Base-by-base conservation (phyloP, 2,888 invertebrate species). In the Nysson spinosus region DNA sequence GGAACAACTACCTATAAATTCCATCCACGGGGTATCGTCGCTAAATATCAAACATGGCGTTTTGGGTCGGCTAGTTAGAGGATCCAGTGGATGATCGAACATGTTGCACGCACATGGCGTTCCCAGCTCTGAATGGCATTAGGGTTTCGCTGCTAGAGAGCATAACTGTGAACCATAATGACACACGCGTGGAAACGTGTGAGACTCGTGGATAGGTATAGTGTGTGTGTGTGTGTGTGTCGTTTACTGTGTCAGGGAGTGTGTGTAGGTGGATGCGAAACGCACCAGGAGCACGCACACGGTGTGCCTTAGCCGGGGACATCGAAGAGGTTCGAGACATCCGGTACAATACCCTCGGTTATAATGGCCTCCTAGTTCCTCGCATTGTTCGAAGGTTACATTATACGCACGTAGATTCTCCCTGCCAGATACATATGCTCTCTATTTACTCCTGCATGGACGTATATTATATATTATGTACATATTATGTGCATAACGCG, bases 261-360 rank as follows among this genome's bases (percentile, higher is more conserved):
- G 11, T 5, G 43, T 28, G 34, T 44, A 50, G 42, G 28, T 51
- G 34, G 46, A 34, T 46, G 60, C 40, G 60, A 60, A 55, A 67
- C 58, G 57, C 62, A 55, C 63, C 50, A 46, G 58, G 43, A 42
- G 64, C 56, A 66, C 30, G 37, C 37, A 35, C 40, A 19, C 34
- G 12, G 26, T 28, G 16, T 43, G 61, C 40, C 57, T 58, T 57
- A 52, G 60, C 57, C 37, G 70, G 62, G 65, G 72, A 74, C 79
- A 69, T 63, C 66, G 72, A 52, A n/a, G 76, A 74, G 74, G 79
- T 75, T 70, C 78, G 81, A 83, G 85, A 84, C 84, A 84, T 84
- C 85, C 84, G 84, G 85, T 84, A 81, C 85, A 83, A 84, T 84
- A 83, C 81, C 84, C 85, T 80, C 64, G 76, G 69, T 82, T 78